A percentile compares a stretch with the other conserved stretches of the same genome.
Conservation (phyloP, 2,888 invertebrate genomes). For the Synergus itoensis region DNA sequence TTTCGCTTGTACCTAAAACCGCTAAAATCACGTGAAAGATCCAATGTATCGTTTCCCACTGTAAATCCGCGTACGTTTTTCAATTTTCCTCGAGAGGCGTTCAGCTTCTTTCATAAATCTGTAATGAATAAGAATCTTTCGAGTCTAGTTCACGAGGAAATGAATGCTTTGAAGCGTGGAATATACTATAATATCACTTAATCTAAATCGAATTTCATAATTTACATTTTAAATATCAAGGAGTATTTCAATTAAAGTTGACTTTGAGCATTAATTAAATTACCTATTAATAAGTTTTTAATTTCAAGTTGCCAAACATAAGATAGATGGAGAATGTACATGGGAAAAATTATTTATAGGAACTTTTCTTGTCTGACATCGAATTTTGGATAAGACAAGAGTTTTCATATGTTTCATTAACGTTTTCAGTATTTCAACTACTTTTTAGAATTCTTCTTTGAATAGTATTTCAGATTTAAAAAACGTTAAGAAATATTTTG, state of each 20-base stretch:
- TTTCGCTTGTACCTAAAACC: background rate
- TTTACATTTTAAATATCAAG: background rate
- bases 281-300: too few species aligned
- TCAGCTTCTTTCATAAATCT: constrained; percentile 7
- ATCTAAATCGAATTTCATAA: background rate
- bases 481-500: too few species aligned
- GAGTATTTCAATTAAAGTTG: background rate
- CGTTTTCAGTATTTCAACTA: too few species aligned
- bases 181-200: background rate
- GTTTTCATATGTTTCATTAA: too few species aligned
- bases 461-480: too few species aligned
- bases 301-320: too few species aligned
- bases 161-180: background rate
- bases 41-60: constrained; percentile 32
- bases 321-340: too few species aligned
- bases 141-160: background rate
- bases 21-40: constrained; percentile 23
- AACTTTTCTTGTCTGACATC: too few species aligned
- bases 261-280: background rate
- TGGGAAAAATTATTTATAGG: too few species aligned
- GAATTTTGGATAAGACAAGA: too few species aligned
- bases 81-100: constrained; percentile 6
- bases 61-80: constrained; percentile 29
- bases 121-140: constrained; percentile 22
- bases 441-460: too few species aligned